phyloP scores from a whole-genome alignment of 2,888 invertebrate genomes.

The Polymixis flavicincta region DNA sequence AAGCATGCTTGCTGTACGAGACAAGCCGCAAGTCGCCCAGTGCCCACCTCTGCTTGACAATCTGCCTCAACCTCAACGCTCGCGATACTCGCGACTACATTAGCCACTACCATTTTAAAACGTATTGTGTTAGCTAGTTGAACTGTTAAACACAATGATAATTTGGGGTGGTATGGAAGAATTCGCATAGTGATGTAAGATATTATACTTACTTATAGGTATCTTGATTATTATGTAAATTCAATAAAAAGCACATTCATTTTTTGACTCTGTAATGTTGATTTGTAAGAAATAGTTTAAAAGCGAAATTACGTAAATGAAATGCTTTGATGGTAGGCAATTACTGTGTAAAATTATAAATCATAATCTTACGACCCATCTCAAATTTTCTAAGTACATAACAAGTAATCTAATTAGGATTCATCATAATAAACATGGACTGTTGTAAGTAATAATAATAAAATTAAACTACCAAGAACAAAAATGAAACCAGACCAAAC shows the following conservation, averaged over 20 bases:
- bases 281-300: background rate
- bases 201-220: background rate
- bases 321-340: background rate
- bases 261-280: background rate
- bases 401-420: background rate
- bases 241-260: background rate
- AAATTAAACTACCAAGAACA: background rate
- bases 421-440: background rate
- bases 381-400: background rate
- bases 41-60: slow-evolving; percentile 60
- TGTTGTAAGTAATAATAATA: slow-evolving; percentile 15
- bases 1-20: slow-evolving; percentile 76
- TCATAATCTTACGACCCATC: slow-evolving; percentile 1
- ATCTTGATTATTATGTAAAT: slow-evolving; percentile 1
- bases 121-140: slow-evolving; percentile 44
- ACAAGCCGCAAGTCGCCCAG: slow-evolving; percentile 70
- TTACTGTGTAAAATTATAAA: background rate
- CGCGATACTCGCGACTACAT: slow-evolving; percentile 47
- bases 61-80: slow-evolving; percentile 54
- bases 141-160: slow-evolving; percentile 13
- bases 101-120: slow-evolving; percentile 47
- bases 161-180: background rate
- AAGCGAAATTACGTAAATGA: background rate
- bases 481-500: slow-evolving; percentile 40
- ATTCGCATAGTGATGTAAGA: background rate